Conservation (phyloP, 1,140 invertebrate genomes). For the Panulirus ornatus region DNA sequence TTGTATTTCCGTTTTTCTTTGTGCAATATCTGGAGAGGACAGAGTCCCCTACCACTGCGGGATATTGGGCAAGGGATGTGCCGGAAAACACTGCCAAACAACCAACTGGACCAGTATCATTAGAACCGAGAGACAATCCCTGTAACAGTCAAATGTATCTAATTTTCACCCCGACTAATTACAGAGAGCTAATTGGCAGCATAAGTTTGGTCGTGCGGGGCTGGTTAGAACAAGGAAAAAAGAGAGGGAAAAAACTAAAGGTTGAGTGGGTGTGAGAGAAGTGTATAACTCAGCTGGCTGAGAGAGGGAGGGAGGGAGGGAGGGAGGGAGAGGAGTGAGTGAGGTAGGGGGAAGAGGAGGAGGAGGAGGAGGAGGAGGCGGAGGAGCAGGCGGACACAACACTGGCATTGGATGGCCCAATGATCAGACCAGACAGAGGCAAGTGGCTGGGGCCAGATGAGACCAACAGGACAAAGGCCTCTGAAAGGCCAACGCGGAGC, state of each 20-base stretch:
- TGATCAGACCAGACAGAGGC: too few relatives aligned
- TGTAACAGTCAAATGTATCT: not conserved
- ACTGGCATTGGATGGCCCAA: not conserved
- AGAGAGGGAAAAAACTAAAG: not conserved
- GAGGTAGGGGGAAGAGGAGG: not conserved
- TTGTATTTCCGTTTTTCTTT: not conserved
- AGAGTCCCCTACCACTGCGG: not conserved
- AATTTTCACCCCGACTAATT: slow-evolving; percentile 51
- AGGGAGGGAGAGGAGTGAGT: not conserved
- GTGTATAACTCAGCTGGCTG: not conserved
- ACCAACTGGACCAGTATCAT: slow-evolving; percentile 11
- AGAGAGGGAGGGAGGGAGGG: not conserved
- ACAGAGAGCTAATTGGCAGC: slow-evolving; percentile 29
- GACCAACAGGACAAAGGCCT: too few relatives aligned
- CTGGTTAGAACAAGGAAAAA: not conserved
- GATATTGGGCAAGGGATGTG: not conserved
- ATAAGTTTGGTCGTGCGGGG: slow-evolving; percentile 18
- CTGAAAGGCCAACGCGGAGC: too few relatives aligned
- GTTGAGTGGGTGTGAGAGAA: not conserved
- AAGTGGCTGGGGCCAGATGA: too few relatives aligned
- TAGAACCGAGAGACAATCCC: slow-evolving; percentile 29
- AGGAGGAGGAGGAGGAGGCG: not conserved
- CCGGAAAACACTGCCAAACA: not conserved
- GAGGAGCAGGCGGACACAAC: not conserved
- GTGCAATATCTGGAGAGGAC: not conserved